Percentiles rank a stretch among this genome's conserved stretches.
phyloP scores from a whole-genome alignment of 2,888 invertebrate genomes.

The Pantelozetes paolii region DNA sequence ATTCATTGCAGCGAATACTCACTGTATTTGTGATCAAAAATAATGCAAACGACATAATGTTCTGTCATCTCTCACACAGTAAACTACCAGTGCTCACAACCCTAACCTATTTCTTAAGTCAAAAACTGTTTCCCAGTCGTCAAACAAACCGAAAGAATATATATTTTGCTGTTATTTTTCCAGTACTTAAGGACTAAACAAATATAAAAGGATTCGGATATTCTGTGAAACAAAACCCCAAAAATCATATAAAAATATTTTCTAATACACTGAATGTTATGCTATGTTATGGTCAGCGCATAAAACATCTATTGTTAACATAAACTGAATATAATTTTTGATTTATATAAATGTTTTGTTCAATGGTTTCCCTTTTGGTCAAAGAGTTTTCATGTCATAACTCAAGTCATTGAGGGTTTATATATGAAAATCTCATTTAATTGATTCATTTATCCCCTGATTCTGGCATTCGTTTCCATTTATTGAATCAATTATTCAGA shows the following conservation, averaged over 20 bases:
- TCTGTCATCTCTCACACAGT: background rate
- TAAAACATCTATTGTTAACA: no score
- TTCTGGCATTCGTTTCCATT: no score
- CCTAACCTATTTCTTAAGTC: slow-evolving; percentile 4
- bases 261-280: background rate
- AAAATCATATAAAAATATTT: background rate
- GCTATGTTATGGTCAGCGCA: background rate
- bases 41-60: slow-evolving; percentile 7
- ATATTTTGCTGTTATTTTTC: background rate
- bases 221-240: background rate
- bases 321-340: no score
- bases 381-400: no score
- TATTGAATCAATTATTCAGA: no score
- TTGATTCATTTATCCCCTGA: no score
- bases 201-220: background rate
- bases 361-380: no score
- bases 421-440: no score
- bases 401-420: no score
- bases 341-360: no score
- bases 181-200: background rate
- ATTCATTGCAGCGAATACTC: background rate
- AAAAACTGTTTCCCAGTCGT: background rate
- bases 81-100: no score
- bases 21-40: slow-evolving; percentile 4
- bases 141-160: background rate